Conservation (phyloP, 2,797 vertebrate species). For the Crocodylus rhombifer region DNA sequence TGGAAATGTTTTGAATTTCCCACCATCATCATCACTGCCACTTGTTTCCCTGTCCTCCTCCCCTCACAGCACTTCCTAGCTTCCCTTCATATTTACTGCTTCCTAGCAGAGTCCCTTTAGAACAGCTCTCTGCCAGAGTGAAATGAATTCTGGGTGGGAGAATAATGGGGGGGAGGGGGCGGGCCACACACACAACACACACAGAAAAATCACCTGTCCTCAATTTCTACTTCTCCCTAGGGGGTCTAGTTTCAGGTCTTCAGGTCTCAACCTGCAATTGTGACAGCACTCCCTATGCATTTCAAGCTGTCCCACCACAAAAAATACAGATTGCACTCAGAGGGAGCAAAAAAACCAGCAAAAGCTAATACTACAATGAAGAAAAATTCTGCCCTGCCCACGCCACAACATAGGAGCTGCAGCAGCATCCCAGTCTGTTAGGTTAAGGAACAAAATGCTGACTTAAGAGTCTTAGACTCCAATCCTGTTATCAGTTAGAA, state of each 20-base stretch:
- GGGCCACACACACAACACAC: no score
- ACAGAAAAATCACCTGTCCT: neutral
- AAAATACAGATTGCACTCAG: neutral
- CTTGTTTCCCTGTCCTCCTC: neutral
- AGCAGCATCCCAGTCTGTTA: neutral
- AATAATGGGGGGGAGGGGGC: neutral
- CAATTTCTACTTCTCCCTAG: neutral
- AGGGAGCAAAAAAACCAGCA: neutral
- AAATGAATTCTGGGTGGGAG: neutral
- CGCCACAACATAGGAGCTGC: neutral
- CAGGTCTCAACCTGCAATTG: neutral
- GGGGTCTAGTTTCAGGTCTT: neutral
- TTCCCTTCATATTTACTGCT: neutral
- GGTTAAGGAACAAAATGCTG: neutral
- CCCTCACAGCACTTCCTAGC: neutral
- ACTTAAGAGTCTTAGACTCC: conserved; percentile 1
- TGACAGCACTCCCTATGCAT: neutral
- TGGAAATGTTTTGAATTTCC: neutral
- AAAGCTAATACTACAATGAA: neutral
- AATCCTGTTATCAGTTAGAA: neutral
- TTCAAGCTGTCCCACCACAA: neutral
- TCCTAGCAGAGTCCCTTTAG: neutral
- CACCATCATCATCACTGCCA: neutral
- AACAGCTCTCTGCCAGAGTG: neutral
- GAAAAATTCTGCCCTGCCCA: neutral